phyloP scores from a whole-genome alignment of 2,113 vertebrate species.

The Aspidoscelis tigris region DNA sequence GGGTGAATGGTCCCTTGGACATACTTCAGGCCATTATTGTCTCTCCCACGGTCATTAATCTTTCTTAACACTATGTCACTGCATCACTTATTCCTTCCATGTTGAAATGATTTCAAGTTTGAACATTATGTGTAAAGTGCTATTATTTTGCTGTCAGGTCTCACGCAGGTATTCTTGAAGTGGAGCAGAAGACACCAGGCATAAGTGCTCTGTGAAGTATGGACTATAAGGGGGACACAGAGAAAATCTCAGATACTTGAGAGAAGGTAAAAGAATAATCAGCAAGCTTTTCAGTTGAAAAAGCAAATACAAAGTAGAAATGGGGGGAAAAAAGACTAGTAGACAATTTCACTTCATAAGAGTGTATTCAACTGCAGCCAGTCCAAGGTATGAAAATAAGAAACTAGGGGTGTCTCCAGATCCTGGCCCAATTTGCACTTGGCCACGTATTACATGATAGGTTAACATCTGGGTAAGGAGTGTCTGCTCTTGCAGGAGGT shows the following conservation, averaged over 20 bases:
- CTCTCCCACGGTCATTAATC: conserved; percentile 10
- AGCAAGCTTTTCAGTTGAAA: conserved; percentile 42
- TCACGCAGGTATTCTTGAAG: neutral
- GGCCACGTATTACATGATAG: too few species aligned
- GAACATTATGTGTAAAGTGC: neutral
- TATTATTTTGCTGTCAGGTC: conserved; percentile 24
- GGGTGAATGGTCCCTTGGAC: conserved; percentile 9
- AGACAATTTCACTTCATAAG: conserved; percentile 27
- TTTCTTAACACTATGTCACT: conserved; percentile 7
- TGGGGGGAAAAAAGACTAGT: too few species aligned
- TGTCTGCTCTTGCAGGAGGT: too few species aligned
- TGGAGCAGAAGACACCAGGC: neutral
- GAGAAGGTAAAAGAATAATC: neutral
- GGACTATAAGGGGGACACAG: neutral
- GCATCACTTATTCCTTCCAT: conserved; percentile 37
- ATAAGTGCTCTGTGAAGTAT: neutral
- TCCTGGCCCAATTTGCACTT: too few species aligned
- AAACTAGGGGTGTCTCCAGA: neutral
- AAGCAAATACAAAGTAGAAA: neutral
- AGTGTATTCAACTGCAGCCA: neutral
- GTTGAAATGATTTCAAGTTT: conserved; percentile 22
- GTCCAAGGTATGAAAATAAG: conserved; percentile 9
- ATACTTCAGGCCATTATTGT: conserved; percentile 15
- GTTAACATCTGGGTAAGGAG: too few species aligned
- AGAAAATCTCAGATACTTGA: neutral